Evolutionary conservation across 2,113 vertebrate species (phyloP), one percentile per base, ranked within the genome.

Genomic region (Solea senegalensis): DNA sequence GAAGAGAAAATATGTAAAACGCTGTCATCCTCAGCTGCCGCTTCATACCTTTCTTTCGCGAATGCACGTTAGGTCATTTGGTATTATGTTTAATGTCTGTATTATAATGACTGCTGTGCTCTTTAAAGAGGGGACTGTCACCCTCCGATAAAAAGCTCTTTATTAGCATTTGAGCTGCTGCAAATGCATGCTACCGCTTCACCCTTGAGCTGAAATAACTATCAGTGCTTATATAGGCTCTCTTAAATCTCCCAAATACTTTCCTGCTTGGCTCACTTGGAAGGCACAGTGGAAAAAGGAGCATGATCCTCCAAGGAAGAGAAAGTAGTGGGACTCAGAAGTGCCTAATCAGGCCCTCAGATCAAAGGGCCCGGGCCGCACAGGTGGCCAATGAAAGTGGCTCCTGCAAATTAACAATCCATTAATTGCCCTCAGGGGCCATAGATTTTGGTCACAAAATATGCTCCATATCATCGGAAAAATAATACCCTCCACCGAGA

Each of bases 241-340:
- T 92, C 90, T 91, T 92, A 93, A 92, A 93, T 92, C 89, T 92
- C 84, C 76, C 78, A 83, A 92, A 94, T 93, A 90, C 90, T 90
- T 93, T 92, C 91, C 90, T 92, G 89, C 90, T 88, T 80, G 69
- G 86, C 89, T 91, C 88, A 91, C 90, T 92, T 92, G 92, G 93
- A 93, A 81, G 69, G 76, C 77, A 74, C 74, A 86, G 76, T 86
- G 92, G 93, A 94, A 94, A 93, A 92, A 91, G 76, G 83, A 85
- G 74, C 72, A 41, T 2, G 76, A 81, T 90, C 83, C 88, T 86
- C 81, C 43, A 44, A 86, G 80, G 85, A 90, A 84, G 83, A 87
- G 85, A 88, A 91, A 88, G 87, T 84, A 76, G 89, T 21, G 78
- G 78, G 84, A 88, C 83, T 65, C 79, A 76, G 74, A 78, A 86